phyloP scores from a whole-genome alignment of 2,797 vertebrate genomes.

The Lepilemur septentrionalis region DNA sequence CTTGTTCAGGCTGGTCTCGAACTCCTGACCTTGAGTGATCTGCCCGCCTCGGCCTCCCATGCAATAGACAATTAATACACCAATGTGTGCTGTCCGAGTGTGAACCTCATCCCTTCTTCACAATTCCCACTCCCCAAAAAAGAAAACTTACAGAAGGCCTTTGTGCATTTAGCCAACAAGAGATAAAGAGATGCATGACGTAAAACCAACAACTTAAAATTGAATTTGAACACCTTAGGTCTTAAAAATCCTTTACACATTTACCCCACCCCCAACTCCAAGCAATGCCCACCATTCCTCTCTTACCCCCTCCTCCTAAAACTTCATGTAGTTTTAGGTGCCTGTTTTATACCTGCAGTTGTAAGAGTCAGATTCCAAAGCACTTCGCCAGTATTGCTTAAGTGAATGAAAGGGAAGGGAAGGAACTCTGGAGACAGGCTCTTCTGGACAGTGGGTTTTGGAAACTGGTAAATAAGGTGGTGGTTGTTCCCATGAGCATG shows the following conservation, averaged over 20 bases:
- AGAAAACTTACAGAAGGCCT: neutral
- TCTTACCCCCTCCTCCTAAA: neutral
- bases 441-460: neutral
- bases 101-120: neutral
- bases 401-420: neutral
- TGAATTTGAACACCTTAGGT: neutral
- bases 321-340: neutral
- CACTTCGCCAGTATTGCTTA: neutral
- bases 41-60: too few species aligned
- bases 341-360: neutral
- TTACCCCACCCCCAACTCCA: too few species aligned
- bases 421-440: neutral
- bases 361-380: neutral
- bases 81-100: neutral
- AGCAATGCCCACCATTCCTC: neutral
- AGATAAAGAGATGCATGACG: neutral
- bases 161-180: neutral
- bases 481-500: neutral
- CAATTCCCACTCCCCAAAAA: neutral
- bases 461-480: neutral
- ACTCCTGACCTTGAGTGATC: too few species aligned
- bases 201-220: neutral
- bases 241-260: neutral
- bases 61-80: neutral
- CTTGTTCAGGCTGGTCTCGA: too few species aligned